These are phyloP conservation scores for Xanthostigma xanthostigma DNA, from an alignment of 2,888 invertebrate species.

Conservation along the genomic window DNA sequence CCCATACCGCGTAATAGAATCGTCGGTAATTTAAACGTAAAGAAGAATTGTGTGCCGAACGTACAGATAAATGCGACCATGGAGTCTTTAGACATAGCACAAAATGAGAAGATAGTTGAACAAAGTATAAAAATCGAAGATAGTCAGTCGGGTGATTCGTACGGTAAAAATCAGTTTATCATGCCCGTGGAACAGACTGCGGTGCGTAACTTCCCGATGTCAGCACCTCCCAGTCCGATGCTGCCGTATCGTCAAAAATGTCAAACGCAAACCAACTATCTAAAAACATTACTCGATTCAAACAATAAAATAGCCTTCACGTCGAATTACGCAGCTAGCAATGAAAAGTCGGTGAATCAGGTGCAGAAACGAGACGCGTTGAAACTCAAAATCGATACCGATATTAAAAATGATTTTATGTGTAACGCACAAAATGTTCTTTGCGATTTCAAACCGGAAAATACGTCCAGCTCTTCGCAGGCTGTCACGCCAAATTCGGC, in stretches of 20 bases:
- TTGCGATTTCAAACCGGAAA: conserved; percentile 6
- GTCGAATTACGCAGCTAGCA: conserved; percentile 28
- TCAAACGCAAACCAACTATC: conserved; percentile 17
- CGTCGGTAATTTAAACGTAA: background rate
- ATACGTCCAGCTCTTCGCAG: conserved; percentile 26
- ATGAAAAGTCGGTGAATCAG: background rate
- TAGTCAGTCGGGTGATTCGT: conserved; percentile 12
- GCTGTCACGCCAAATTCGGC: conserved; percentile 21
- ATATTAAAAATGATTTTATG: too few species aligned
- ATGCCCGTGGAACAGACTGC: conserved; percentile 3
- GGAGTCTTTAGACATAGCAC: conserved; percentile 19
- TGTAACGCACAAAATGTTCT: conserved; percentile 2
- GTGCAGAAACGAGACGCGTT: conserved; percentile 1
- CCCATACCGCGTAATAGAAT: conserved; percentile 44
- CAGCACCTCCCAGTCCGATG: conserved; percentile 54
- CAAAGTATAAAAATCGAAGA: too few species aligned
- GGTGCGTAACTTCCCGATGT: conserved; percentile 38
- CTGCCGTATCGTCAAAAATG: conserved; percentile 32
- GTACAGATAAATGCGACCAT: background rate
- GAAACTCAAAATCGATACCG: background rate
- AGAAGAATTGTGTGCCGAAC: background rate
- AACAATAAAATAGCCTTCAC: conserved; percentile 33
- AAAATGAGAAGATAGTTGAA: background rate
- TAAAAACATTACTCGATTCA: conserved; percentile 33
- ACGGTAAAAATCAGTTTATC: conserved; percentile 16